These are phyloP conservation scores for Melanerpes aurifrons DNA, from an alignment of 2,113 vertebrate species.

Conservation along the genomic window DNA sequence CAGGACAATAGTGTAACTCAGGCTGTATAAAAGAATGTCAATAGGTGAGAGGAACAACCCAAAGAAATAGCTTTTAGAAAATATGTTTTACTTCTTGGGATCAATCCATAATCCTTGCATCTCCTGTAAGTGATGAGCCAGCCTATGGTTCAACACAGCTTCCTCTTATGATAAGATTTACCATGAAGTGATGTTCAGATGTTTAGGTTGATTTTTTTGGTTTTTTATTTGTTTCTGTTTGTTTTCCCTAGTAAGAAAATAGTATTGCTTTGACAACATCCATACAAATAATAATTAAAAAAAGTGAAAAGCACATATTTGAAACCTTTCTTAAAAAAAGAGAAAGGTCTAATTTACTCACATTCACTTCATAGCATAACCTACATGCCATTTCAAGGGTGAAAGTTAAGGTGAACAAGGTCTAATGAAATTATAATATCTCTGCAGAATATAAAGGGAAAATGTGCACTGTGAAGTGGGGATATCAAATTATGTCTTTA, in stretches of 20 bases:
- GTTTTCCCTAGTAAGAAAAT: neutral
- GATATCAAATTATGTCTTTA: neutral
- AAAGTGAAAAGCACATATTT: neutral
- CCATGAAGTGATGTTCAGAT: neutral
- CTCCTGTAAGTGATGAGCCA: neutral
- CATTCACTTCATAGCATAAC: neutral
- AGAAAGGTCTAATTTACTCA: neutral
- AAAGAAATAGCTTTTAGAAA: neutral
- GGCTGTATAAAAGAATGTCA: neutral
- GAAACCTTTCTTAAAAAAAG: neutral
- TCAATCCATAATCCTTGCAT: neutral
- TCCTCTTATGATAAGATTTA: neutral
- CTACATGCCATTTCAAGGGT: neutral
- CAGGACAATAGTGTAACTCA: neutral
- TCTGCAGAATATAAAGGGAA: neutral
- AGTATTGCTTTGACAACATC: neutral
- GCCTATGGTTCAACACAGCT: neutral
- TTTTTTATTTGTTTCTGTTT: neutral
- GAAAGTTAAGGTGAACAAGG: neutral
- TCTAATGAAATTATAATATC: neutral
- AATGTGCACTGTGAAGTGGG: accelerated
- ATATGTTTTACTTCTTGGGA: neutral
- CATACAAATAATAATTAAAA: neutral
- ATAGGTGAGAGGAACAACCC: neutral
- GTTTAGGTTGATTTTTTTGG: neutral